Base-by-base conservation (phyloP, 2,113 vertebrate species). In the Phainopepla nitens region DNA sequence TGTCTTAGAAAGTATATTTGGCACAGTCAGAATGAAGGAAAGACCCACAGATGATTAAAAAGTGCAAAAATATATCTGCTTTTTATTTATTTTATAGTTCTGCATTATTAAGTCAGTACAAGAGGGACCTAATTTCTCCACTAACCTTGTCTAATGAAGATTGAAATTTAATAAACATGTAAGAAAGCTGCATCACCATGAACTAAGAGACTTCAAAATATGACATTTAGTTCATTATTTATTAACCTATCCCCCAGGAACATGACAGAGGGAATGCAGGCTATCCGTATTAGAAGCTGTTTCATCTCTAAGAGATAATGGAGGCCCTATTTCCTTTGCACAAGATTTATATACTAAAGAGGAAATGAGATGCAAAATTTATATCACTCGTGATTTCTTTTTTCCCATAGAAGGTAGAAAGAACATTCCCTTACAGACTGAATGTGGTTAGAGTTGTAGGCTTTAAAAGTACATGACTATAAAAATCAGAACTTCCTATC, bases 201-300 rank as follows among this genome's bases (percentile, higher is more conserved):
- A 97, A 92, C 79, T 82, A 96, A 97, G 90, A 96, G 93, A 90
- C 92, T 96, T 96, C 93, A 95, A 95, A 96, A 96, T 96, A 97
- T 83, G 94, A 94, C 96, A 97, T 90, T 95, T 94, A 93, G 82
- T 96, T 96, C 92, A 96, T 95, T 96, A 97, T 96, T 96, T 96
- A 96, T 96, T 96, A 95, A 96, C 82, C 49, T 96, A 82, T 96
- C 93, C 90, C 88, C 44, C 45, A 93, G 92, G 92, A 96, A 78
- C 72, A 81, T 68, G 86, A 96, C 81, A 95, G 96, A 87, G 44
- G 76, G 82, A 96, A 96, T 87, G 76, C 72, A 94, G 88, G 82
- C 79, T 92, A 89, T 89, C 86, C 47, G 20, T 81, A 93, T 96
- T 89, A 95, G 88, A 96, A 93, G 49, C 51, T 87, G 80, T 96